Percentiles rank a stretch among this genome's conserved stretches.
Evolutionary conservation across 2,113 vertebrate species (phyloP).

Genomic region (Puffinus mauretanicus): DNA sequence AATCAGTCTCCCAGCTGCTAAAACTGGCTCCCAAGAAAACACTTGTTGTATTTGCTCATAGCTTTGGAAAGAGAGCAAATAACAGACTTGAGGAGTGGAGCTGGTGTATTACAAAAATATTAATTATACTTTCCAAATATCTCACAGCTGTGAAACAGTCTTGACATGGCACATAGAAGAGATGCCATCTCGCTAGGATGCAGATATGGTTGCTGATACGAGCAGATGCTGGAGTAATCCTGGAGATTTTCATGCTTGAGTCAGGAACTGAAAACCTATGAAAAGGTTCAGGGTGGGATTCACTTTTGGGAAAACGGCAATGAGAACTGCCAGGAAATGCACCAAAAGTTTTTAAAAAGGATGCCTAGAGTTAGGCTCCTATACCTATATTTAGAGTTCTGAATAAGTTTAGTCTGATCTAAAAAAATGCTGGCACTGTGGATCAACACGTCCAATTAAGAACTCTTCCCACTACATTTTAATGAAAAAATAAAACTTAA

Average conservation of each 20-base stretch:
- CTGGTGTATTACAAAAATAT: constrained; percentile 45
- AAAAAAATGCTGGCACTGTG: background rate
- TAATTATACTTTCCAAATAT: constrained; percentile 5
- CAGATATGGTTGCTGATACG: background rate
- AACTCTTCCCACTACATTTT: background rate
- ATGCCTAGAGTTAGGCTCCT: background rate
- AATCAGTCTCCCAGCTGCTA: constrained; percentile 52
- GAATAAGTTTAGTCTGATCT: background rate
- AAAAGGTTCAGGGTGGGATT: background rate
- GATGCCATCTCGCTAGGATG: background rate
- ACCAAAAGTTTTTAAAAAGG: background rate
- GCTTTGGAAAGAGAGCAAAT: constrained; percentile 48
- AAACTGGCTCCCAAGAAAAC: constrained; percentile 27
- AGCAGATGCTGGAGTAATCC: background rate
- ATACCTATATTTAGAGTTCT: background rate
- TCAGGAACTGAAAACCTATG: background rate
- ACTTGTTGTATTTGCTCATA: constrained; percentile 27
- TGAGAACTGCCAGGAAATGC: background rate
- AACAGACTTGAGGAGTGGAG: constrained; percentile 15
- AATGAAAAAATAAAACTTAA: background rate
- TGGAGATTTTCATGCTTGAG: background rate
- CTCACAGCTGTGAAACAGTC: background rate
- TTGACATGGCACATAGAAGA: background rate
- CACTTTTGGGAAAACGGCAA: background rate
- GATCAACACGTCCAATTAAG: background rate